Conservation (phyloP, 37 sponge, comb jelly and placozoan genomes). For the Agelas oroides region DNA sequence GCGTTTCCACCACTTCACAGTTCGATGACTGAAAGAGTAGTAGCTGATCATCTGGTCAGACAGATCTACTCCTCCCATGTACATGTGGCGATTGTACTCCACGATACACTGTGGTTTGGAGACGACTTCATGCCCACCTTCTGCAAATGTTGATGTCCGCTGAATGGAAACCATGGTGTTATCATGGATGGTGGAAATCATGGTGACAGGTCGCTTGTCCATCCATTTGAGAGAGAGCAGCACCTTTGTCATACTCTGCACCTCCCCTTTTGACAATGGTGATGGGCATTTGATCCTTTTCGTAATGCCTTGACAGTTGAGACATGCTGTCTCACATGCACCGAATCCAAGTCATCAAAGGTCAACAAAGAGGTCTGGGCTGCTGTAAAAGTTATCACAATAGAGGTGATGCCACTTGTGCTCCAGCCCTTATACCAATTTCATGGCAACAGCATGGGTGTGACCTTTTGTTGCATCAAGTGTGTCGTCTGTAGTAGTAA, state of each 20-base stretch:
- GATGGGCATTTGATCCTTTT: not conserved
- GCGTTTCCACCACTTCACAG: slow-evolving; percentile 30
- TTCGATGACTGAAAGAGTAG: slow-evolving; percentile 19
- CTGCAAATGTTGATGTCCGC: not conserved
- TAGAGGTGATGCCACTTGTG: slow-evolving; percentile 10
- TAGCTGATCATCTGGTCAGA: slow-evolving; percentile 22
- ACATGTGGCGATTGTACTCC: slow-evolving; percentile 38
- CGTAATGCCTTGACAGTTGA: slow-evolving; percentile 16
- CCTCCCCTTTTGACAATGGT: not conserved
- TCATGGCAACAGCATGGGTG: slow-evolving; percentile 29
- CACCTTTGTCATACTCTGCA: not conserved
- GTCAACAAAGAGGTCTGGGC: slow-evolving; percentile 14
- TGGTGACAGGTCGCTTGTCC: slow-evolving; percentile 35
- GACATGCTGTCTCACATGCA: not conserved
- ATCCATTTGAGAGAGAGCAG: slow-evolving; percentile 9
- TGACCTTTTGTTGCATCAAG: too few species aligned
- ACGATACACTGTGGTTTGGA: slow-evolving; percentile 16
- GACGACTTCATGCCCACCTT: slow-evolving; percentile 13
- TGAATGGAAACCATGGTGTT: not conserved
- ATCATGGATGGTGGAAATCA: slow-evolving; percentile 24
- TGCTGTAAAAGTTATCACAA: slow-evolving; percentile 21
- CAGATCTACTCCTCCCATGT: slow-evolving; percentile 11
- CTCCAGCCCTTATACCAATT: slow-evolving; percentile 17
- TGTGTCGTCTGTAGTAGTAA: too few species aligned
- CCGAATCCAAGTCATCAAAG: not conserved